These are phyloP conservation scores for Proctacanthus coquilletti DNA, from an alignment of 1,140 invertebrate genomes.

Conservation along the genomic window DNA sequence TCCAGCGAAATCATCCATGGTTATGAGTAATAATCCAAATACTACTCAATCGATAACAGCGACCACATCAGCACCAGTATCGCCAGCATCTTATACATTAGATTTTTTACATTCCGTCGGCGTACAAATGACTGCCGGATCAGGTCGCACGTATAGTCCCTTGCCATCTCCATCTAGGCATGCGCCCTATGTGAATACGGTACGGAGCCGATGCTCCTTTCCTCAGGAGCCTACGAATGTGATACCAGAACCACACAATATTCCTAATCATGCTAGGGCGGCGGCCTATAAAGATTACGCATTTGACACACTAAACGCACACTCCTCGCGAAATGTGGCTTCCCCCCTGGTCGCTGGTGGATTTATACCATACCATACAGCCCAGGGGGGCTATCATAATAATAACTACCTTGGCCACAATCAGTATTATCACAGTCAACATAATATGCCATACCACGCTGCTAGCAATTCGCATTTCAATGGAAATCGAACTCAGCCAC, in stretches of 20 bases:
- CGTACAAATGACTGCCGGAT: slow-evolving; percentile 5
- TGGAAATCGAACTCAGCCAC: neutral
- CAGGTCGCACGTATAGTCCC: neutral
- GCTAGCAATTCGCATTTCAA: neutral
- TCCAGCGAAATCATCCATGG: neutral
- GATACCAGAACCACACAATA: too few relatives aligned
- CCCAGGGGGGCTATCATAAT: neutral
- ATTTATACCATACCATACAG: slow-evolving; percentile 12
- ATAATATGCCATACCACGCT: neutral
- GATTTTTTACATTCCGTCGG: slow-evolving; percentile 11
- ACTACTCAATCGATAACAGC: neutral
- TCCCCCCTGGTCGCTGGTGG: slow-evolving; percentile 18
- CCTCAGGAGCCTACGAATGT: neutral
- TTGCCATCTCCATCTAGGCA: neutral
- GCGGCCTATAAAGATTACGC: slow-evolving; percentile 1
- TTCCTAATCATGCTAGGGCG: too few relatives aligned
- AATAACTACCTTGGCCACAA: neutral
- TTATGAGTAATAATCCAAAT: neutral
- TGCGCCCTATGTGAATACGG: neutral
- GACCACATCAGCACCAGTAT: neutral
- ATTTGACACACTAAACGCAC: slow-evolving; percentile 4
- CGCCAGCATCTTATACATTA: slow-evolving; percentile 8
- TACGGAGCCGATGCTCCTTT: neutral
- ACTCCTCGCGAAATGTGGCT: slow-evolving; percentile 14
- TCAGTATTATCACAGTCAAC: neutral